Evolutionary conservation across 2,113 vertebrate species (phyloP).

Genomic region (Seriola aureovittata): DNA sequence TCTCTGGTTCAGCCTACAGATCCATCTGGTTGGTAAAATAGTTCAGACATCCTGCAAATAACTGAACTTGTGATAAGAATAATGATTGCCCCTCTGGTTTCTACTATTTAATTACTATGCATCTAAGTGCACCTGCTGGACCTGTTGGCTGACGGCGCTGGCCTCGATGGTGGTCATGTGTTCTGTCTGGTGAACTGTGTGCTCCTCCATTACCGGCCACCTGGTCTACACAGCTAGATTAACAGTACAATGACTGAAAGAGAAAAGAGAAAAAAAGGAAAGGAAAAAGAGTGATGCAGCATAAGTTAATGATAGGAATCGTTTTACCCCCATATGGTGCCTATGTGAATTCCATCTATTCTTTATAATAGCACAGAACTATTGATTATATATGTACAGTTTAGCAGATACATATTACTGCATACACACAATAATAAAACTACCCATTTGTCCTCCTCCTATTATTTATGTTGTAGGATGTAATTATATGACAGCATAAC

Average conservation of each 20-base stretch:
- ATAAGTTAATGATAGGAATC: neutral
- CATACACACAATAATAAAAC: neutral
- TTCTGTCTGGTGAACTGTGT: constrained; percentile 90
- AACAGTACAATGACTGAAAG: constrained; percentile 47
- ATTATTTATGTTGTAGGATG: neutral
- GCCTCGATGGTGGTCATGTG: constrained; percentile 98
- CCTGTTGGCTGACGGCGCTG: constrained; percentile 93
- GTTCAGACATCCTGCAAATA: neutral
- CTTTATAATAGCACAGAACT: neutral
- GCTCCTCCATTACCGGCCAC: constrained; percentile 92
- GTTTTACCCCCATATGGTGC: neutral
- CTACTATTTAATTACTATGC: neutral
- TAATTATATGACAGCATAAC: neutral
- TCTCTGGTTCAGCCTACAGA: neutral
- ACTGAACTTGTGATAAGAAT: neutral
- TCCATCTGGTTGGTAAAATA: neutral
- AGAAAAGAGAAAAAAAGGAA: neutral
- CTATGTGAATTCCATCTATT: neutral
- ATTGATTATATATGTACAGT: neutral
- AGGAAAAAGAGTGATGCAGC: neutral
- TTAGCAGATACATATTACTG: neutral
- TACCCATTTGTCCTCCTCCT: neutral
- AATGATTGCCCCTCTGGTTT: neutral
- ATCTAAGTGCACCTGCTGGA: constrained; percentile 87
- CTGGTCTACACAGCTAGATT: constrained; percentile 65